phyloP scores from a whole-genome alignment of 2,797 vertebrate species.

The Salarias fasciatus region DNA sequence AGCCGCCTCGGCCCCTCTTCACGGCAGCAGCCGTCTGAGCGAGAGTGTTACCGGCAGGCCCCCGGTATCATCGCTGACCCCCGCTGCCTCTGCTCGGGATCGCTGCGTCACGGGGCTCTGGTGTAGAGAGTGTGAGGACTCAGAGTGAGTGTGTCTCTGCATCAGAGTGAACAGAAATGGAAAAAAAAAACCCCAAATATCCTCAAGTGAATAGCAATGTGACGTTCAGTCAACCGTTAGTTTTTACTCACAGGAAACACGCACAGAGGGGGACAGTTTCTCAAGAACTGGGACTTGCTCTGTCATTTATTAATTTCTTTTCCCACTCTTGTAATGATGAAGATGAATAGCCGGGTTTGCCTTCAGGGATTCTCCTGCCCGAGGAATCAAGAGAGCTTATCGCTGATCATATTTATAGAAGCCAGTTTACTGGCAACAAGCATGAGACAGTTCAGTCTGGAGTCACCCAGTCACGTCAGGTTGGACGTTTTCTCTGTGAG shows the following conservation, averaged over 20 bases:
- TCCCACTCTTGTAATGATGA: constrained; percentile 23
- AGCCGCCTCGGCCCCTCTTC: background rate
- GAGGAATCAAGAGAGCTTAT: background rate
- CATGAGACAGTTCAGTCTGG: constrained; percentile 8
- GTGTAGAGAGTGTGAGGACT: background rate
- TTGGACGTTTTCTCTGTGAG: background rate
- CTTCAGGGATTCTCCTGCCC: constrained; percentile 44
- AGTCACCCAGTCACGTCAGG: constrained; percentile 7
- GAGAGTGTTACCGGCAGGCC: constrained; percentile 1
- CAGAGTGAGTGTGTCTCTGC: too few species aligned
- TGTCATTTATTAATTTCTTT: constrained; percentile 12
- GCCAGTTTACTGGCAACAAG: constrained; percentile 16
- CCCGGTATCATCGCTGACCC: constrained; percentile 48
- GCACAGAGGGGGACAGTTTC: constrained; percentile 9
- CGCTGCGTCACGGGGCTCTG: constrained; percentile 2
- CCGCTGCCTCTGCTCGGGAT: constrained; percentile 31
- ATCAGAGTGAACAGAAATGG: too few species aligned
- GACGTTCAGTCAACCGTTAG: background rate
- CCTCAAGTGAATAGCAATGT: too few species aligned
- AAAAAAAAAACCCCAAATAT: too few species aligned
- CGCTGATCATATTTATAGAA: constrained; percentile 26
- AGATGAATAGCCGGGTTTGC: constrained; percentile 21
- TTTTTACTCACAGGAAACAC: constrained; percentile 39
- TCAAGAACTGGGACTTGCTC: constrained; percentile 12
- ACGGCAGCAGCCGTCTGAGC: background rate